Evolutionary conservation across 2,888 invertebrate genomes (phyloP).

Genomic region (Oxycera nigricornis): DNA sequence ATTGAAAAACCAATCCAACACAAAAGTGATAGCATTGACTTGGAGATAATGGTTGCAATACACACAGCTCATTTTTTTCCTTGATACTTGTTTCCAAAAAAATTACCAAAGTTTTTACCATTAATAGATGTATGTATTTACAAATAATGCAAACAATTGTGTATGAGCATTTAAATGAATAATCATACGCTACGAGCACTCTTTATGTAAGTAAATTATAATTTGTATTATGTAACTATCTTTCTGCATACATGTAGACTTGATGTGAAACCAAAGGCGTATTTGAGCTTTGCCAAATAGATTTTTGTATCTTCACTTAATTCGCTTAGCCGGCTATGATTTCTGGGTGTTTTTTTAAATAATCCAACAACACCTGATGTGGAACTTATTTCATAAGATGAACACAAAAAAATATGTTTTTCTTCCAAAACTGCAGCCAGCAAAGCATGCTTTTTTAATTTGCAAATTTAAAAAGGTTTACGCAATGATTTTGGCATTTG

Average conservation of each 20-base stretch:
- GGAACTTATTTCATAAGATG: too few species aligned
- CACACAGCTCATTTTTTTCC: neutral
- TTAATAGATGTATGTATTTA: conserved; percentile 1
- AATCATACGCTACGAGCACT: neutral
- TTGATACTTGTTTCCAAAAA: conserved; percentile 19
- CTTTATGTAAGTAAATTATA: neutral
- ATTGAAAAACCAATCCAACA: too few species aligned
- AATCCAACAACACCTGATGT: too few species aligned
- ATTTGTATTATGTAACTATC: neutral
- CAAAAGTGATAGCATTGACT: neutral
- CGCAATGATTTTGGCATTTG: too few species aligned
- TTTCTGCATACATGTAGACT: neutral
- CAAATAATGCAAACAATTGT: neutral
- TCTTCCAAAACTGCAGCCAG: too few species aligned
- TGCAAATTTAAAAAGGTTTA: too few species aligned
- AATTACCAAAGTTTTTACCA: conserved; percentile 25
- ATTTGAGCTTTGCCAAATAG: neutral
- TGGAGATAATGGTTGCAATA: neutral
- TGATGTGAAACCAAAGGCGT: neutral
- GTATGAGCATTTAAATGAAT: neutral
- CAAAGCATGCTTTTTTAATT: too few species aligned
- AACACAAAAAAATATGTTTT: too few species aligned
- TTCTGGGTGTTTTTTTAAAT: too few species aligned
- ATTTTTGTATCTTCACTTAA: too few species aligned
- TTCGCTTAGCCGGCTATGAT: too few species aligned